These are phyloP conservation scores for Sabatieria punctata DNA, from an alignment of 2,888 invertebrate genomes.

Conservation along the genomic window DNA sequence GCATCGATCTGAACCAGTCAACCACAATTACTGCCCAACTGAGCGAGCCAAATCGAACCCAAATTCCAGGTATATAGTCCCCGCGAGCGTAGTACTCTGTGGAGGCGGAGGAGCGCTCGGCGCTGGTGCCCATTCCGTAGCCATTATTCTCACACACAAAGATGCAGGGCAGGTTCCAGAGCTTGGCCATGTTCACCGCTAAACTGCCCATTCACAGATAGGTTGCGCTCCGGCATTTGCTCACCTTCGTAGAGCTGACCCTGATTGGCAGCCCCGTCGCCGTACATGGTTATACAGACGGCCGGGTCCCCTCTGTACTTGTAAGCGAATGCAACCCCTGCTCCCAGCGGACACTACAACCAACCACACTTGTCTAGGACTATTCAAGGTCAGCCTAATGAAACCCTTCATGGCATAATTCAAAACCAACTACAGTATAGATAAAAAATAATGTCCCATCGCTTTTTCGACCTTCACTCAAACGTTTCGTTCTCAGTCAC, in stretches of 20 bases:
- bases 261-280: slow-evolving; percentile 54
- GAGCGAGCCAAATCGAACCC: slow-evolving; percentile 43
- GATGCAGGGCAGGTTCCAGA: slow-evolving; percentile 79
- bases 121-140: slow-evolving; percentile 94
- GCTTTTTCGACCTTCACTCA: too few species aligned
- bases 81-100: slow-evolving; percentile 81
- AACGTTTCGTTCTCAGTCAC: too few species aligned
- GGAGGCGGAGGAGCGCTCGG: slow-evolving; percentile 64
- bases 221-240: not conserved
- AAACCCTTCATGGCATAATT: too few species aligned
- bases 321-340: slow-evolving; percentile 75
- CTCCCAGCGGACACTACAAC: slow-evolving; percentile 88
- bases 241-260: slow-evolving; percentile 45
- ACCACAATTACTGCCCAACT: not conserved
- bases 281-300: slow-evolving; percentile 71
- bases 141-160: slow-evolving; percentile 98
- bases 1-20: slow-evolving; percentile 51
- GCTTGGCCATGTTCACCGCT: slow-evolving; percentile 81
- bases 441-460: too few species aligned
- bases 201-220: too few species aligned
- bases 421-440: too few species aligned
- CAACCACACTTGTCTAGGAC: too few species aligned
- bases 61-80: slow-evolving; percentile 84
- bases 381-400: too few species aligned
- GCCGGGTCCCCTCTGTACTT: slow-evolving; percentile 72